Evolutionary conservation across 2,888 invertebrate genomes (phyloP), one percentile per base, ranked within the genome.

Genomic region (Cremastinae sp.): DNA sequence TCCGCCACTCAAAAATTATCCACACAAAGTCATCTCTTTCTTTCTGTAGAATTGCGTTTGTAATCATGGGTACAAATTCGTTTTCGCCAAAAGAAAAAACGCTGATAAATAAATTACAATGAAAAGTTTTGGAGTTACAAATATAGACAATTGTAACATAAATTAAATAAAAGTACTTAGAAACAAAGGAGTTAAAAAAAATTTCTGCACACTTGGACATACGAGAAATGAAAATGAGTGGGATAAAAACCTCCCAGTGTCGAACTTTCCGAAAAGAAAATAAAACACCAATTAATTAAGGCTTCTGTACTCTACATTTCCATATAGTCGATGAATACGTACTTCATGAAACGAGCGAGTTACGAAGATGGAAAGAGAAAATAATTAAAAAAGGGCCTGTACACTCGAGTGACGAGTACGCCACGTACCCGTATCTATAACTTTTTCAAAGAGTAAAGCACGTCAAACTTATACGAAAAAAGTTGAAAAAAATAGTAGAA

Each of bases 281-380:
- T 73, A 78, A 70, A 59, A 73, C 53, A 58, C 49, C 66, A 78
- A 78, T 78, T 78, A 78, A 78, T 74, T 76, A 74, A 65, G 10
- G 74, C 69, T 64, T 20, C 28, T 39, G 20, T 14, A 8, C 37
- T 18, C 18, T 22, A 9, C 14, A 28, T 28, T 5, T 3, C 28
- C 28, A 5, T 43, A 49, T 39, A 51, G 55, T 41, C 12, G 49
- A 12, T 49, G 69, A 28, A 55, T 35, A 56, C 53, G 58, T 20
- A 35, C 18, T 14, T 47, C 51, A 47, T n/a, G 7, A 58, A 55
- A 49, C n/a, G 55, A 28, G 49, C 47, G 37, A 59, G 68, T 58
- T 37, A 18, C 16, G 62, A 35, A 61, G 45, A 41, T 22, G 45
- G 39, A 49, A 3, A 20, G 49, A 37, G 45, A 58, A 69, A 59